Percentiles rank a stretch among this genome's conserved stretches.
phyloP scores from a whole-genome alignment of 2,888 invertebrate genomes.

The Onchidella celtica region DNA sequence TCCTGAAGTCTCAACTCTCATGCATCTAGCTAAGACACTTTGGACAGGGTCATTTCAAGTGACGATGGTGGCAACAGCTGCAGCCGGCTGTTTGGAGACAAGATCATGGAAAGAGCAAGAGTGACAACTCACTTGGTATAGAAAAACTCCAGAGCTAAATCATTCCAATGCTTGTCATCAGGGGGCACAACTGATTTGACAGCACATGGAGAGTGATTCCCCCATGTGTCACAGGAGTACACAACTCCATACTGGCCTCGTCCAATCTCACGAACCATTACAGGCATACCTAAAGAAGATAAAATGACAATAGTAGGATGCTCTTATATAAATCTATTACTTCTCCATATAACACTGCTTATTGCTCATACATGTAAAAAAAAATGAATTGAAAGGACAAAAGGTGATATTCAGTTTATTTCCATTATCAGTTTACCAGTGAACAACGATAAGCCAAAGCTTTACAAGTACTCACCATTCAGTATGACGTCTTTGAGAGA shows the following conservation, averaged over 20 bases:
- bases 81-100: too few relatives aligned
- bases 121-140: conserved; percentile 87
- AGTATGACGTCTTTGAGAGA: conserved; percentile 89
- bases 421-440: too few relatives aligned
- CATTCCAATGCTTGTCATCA: conserved; percentile 93
- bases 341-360: too few relatives aligned
- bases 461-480: conserved; percentile 83
- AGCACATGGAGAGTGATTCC: conserved; percentile 87
- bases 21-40: too few relatives aligned
- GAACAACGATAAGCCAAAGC: neutral
- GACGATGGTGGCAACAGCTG: too few relatives aligned
- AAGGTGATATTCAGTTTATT: too few relatives aligned
- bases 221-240: conserved; percentile 89
- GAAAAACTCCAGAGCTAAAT: conserved; percentile 94
- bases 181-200: conserved; percentile 93
- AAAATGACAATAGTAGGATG: neutral
- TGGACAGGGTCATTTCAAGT: too few relatives aligned
- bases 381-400: too few relatives aligned
- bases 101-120: too few relatives aligned
- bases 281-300: conserved; percentile 80
- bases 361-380: too few relatives aligned
- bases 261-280: conserved; percentile 82
- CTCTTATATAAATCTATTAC: too few relatives aligned
- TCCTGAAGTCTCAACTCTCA: too few relatives aligned
- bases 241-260: conserved; percentile 95